Conservation (phyloP, 2,113 vertebrate genomes). For the Trichechus manatus region DNA sequence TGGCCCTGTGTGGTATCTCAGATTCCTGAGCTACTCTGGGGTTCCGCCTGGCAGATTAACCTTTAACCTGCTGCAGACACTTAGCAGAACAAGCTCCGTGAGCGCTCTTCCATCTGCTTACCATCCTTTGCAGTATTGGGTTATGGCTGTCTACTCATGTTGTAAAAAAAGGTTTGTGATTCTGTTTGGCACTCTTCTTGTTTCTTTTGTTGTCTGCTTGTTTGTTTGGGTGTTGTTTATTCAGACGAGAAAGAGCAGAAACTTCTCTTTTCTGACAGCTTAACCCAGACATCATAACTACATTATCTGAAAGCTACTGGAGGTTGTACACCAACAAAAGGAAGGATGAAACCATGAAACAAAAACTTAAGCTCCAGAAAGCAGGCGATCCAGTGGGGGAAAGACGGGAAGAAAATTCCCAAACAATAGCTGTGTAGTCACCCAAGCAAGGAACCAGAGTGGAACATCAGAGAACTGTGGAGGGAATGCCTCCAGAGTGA, state of each 20-base stretch:
- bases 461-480: too few species aligned
- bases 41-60: accelerated
- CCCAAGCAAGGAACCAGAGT: background rate
- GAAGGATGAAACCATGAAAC: background rate
- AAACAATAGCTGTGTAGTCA: background rate
- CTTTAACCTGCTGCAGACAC: too few species aligned
- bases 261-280: background rate
- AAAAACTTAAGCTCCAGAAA: background rate
- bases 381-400: background rate
- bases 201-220: background rate
- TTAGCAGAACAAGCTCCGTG: background rate
- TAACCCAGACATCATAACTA: background rate
- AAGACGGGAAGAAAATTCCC: background rate
- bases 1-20: background rate
- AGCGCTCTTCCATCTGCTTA: background rate
- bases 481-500: too few species aligned
- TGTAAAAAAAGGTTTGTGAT: background rate
- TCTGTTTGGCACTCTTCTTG: background rate
- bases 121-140: background rate
- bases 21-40: background rate
- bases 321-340: background rate
- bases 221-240: background rate
- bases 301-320: background rate
- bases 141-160: background rate
- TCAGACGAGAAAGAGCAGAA: background rate